Evolutionary conservation across 2,888 invertebrate genomes (phyloP), one percentile per base, ranked within the genome.

Genomic region (Scaptomyza reducta): DNA sequence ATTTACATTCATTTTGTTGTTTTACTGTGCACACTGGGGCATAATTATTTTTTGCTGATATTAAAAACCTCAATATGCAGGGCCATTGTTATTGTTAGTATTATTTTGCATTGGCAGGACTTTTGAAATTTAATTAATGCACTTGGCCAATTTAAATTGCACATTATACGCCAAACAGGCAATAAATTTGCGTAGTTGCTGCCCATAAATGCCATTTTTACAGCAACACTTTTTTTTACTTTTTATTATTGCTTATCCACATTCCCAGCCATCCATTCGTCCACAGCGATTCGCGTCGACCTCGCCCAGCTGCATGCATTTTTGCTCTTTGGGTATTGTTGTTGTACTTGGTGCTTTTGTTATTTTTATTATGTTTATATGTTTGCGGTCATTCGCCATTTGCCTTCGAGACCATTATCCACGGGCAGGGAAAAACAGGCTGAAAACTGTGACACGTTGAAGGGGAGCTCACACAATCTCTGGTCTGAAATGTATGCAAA

Each of bases 61-160:
- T 33, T 25, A n/a, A 47, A 47, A 13, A 38, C 47, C 59, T 29
- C 47, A 29, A 14, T 10, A 5, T 29, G 27, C 14, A 59, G 44
- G 55, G 47, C 44, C 70, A 41, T 41, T 35, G 13, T 11, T 14
- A 41, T 41, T 35, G 13, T 11, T 14, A 6, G 33, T 29, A 54
- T 63, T 73, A 33, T 49, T 58, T 40, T 65, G 64, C 57, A 47
- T 66, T 65, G 58, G 56, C 62, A 66, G 73, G 71, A 59, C 57
- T 77, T 85, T 78, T 60, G 4, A 16, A 80, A 82, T 75, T 82
- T 77, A 82, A 86, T 82, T 65, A 79, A 82, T 74, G 78, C 76
- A 86, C 83, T 82, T 80, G 78, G 74, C 76, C 6, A 42, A 54
- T 63, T 86, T 83, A 86, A 86, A 86, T 83, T 83, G 83, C 86